A percentile compares a stretch with the other conserved stretches of the same genome.
phyloP scores from a whole-genome alignment of 2,888 invertebrate genomes.

The Tenthredo scrophulariae region DNA sequence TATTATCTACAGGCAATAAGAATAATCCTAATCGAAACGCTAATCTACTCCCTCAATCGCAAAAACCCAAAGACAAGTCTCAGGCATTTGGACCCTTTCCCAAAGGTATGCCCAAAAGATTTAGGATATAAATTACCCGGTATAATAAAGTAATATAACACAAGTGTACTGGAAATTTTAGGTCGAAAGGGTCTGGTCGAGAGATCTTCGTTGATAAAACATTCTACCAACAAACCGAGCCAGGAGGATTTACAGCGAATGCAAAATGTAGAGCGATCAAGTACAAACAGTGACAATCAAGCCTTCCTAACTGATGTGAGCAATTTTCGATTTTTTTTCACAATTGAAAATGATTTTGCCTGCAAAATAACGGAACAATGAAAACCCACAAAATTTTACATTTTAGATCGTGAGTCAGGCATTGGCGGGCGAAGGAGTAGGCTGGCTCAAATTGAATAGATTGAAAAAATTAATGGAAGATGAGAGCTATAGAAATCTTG shows the following conservation, averaged over 20 bases:
- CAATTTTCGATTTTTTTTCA: conserved; percentile 52
- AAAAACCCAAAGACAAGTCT: conserved; percentile 79
- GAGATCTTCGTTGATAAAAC: conserved; percentile 92
- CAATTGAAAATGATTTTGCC: background rate
- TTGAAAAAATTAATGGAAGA: conserved; percentile 98
- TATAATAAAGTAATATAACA: conserved; percentile 11
- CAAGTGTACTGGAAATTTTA: conserved; percentile 59
- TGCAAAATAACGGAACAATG: background rate
- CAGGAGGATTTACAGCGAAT: conserved; percentile 85
- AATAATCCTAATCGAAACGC: conserved; percentile 75
- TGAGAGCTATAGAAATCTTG: conserved; percentile 97
- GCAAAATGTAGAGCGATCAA: conserved; percentile 85
- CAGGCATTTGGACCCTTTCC: conserved; percentile 88
- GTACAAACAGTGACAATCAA: conserved; percentile 94
- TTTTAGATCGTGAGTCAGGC: conserved; percentile 88
- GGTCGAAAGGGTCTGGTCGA: conserved; percentile 90
- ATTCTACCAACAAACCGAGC: conserved; percentile 85
- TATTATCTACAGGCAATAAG: conserved; percentile 71
- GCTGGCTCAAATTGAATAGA: conserved; percentile 96
- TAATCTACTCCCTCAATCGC: conserved; percentile 76
- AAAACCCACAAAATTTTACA: background rate
- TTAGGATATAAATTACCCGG: conserved; percentile 33
- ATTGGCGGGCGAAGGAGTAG: conserved; percentile 95
- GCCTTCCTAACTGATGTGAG: conserved; percentile 94
- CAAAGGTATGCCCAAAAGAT: conserved; percentile 80